Conservation (phyloP, 2,113 vertebrate species). For the Cyrtonyx montezumae region DNA sequence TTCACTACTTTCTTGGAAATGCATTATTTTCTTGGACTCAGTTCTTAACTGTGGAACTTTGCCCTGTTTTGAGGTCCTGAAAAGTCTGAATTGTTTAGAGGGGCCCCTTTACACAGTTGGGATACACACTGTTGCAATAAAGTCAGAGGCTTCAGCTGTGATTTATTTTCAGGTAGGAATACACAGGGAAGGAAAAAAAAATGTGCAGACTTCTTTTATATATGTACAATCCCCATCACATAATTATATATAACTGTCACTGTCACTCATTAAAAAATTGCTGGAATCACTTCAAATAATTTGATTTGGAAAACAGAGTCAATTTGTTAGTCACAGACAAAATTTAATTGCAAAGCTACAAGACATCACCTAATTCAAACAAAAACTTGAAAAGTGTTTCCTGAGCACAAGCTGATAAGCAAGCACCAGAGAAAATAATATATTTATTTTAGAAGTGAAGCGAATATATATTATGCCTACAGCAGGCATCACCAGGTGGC, state of each 20-base stretch:
- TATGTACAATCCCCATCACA: fast-evolving
- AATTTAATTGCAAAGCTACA: neutral
- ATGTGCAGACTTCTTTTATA: neutral
- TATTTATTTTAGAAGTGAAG: neutral
- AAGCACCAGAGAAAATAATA: neutral
- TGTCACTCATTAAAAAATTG: neutral
- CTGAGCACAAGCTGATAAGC: neutral
- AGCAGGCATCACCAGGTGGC: conserved; percentile 2
- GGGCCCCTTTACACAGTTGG: neutral
- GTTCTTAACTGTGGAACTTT: neutral
- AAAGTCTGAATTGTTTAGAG: neutral
- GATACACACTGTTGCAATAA: neutral
- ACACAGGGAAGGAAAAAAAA: neutral
- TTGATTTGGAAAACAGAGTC: neutral
- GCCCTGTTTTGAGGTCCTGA: neutral
- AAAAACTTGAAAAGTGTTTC: neutral
- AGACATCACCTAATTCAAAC: neutral
- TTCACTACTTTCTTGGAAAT: neutral
- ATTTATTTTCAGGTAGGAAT: neutral
- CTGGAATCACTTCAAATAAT: neutral
- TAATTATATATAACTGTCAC: neutral
- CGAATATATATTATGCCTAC: neutral
- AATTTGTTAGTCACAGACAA: neutral
- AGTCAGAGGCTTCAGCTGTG: neutral
- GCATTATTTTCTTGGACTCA: neutral